These are phyloP conservation scores for Aplysia californica DNA, from an alignment of 1,140 invertebrate genomes.

Conservation along the genomic window DNA sequence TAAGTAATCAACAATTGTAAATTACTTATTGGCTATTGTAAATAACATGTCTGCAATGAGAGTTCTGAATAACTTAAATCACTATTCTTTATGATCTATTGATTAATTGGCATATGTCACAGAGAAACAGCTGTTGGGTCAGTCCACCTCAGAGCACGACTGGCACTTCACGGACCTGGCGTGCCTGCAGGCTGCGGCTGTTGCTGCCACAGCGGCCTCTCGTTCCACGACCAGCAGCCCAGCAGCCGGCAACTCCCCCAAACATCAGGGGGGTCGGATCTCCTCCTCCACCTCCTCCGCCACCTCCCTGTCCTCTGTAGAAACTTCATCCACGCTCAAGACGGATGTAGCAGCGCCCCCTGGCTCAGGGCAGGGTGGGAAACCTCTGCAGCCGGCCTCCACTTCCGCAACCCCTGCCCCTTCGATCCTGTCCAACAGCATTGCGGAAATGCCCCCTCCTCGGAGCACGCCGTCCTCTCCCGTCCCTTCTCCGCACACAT, in stretches of 20 bases:
- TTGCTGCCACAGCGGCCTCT: constrained; percentile 29
- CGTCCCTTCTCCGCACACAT: constrained; percentile 40
- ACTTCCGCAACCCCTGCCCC: constrained; percentile 42
- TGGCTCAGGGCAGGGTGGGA: neutral
- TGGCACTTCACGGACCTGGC: constrained; percentile 79
- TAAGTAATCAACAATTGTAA: neutral
- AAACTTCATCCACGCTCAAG: neutral
- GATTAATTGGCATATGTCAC: too few relatives aligned
- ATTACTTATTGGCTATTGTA: neutral
- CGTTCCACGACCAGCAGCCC: constrained; percentile 46
- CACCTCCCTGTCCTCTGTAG: constrained; percentile 35
- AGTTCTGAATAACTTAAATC: neutral
- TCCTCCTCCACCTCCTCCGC: constrained; percentile 60
- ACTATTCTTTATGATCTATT: neutral
- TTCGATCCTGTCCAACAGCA: constrained; percentile 24
- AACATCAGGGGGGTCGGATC: constrained; percentile 59
- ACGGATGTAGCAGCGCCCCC: neutral
- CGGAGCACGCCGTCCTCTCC: constrained; percentile 61
- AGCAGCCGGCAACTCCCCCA: constrained; percentile 50
- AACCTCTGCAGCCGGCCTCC: constrained; percentile 20
- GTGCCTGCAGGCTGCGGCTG: constrained; percentile 21
- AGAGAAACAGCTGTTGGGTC: constrained; percentile 75
- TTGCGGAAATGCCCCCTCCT: constrained; percentile 42
- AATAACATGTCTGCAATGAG: neutral
- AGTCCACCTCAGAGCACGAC: constrained; percentile 65